Base-by-base conservation (phyloP, 2,113 vertebrate species). In the Pica pica region DNA sequence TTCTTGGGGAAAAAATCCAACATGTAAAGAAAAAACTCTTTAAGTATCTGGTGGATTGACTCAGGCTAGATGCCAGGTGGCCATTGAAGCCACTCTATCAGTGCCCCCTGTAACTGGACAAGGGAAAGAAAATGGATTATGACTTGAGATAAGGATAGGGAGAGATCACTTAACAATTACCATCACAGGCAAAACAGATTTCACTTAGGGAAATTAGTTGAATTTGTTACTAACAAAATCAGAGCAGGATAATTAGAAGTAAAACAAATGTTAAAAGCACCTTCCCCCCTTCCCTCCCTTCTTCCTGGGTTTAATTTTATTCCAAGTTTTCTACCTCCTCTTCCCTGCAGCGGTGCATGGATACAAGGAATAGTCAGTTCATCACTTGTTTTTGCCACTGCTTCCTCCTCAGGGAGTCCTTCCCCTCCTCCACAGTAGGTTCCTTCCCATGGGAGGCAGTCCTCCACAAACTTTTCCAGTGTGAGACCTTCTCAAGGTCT, bases 241-340 rank as follows among this genome's bases (percentile, higher is more conserved):
- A 60, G 9, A 68, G 14, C 4, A 31, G 11, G 17, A 47, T 46
- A 46, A 75, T 31, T 39, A 35, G n/a, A 75, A 61, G 14, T 47
- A 76, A 60, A n/a, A 12, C 7, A 67, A 33, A 46, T 12, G 19
- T 67, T 28, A 74, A 47, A 83, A 68, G 10, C 7, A 53, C 30
- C 9, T 68, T 82, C 3, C 2, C 5, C 9, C 3, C 24, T 16
- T 17, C 20, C 0, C 0, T 53, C 7, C 7, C 2, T 46, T 16
- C 39, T 76, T 61, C 30, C 14, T 0, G 0, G 1, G 8, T 76
- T 63, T 61, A 47, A 41, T n/a, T 41, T 50, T 39, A 28, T n/a
- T 89, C 33, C 52, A 0, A 2, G 9, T 81, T 65, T 61, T 69
- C 10, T 76, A 35, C 15, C 14, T 55, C 7, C 35, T 63, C 10